Evolutionary conservation across 2,797 vertebrate genomes (phyloP).

Genomic region (Heliangelus exortis): DNA sequence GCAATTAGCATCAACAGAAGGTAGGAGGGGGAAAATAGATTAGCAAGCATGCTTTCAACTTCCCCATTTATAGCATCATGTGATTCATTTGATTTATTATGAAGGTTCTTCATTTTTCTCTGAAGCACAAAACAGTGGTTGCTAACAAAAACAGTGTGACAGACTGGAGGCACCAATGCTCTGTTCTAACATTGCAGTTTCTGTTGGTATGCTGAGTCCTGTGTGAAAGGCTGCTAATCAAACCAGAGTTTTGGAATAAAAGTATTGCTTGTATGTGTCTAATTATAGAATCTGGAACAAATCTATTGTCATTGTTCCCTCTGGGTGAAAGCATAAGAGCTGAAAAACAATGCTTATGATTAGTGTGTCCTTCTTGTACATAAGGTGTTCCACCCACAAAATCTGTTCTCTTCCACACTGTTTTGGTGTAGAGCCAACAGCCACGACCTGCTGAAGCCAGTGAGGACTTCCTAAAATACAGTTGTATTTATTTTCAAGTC

Average conservation of each 20-base stretch:
- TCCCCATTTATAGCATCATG: neutral
- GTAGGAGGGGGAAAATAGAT: neutral
- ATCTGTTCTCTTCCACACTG: neutral
- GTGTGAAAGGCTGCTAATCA: neutral
- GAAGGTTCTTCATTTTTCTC: neutral
- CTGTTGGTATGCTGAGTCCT: neutral
- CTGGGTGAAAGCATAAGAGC: neutral
- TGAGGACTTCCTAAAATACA: neutral
- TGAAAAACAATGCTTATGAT: neutral
- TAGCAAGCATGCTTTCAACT: neutral
- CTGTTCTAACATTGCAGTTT: neutral
- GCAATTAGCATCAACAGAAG: neutral
- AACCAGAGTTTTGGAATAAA: neutral
- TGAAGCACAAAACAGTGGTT: neutral
- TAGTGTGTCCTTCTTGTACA: neutral
- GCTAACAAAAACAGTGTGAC: neutral
- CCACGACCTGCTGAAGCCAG: neutral
- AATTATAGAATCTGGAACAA: conserved; percentile 15
- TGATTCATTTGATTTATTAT: neutral
- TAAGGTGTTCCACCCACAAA: neutral
- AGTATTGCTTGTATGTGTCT: neutral
- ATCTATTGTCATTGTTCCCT: neutral
- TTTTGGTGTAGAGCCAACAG: neutral
- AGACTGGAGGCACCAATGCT: neutral
- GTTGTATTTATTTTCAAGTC: neutral